Percentiles rank a stretch among this genome's conserved stretches.
phyloP scores from a whole-genome alignment of 2,888 invertebrate genomes.

The Matsumyia berberina region DNA sequence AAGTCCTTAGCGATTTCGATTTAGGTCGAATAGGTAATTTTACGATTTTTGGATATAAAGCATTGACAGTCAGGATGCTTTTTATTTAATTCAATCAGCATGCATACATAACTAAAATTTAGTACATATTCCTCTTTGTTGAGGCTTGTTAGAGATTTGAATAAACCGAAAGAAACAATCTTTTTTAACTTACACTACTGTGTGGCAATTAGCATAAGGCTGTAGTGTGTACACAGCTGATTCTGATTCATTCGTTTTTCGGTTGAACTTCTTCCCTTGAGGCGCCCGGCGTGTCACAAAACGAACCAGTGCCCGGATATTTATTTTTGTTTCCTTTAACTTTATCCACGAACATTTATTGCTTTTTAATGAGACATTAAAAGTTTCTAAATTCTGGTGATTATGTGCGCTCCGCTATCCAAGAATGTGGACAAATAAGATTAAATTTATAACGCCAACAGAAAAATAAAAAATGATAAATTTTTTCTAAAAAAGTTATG shows the following conservation, averaged over 20 bases:
- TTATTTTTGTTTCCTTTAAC: conserved; percentile 44
- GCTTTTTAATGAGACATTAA: conserved; percentile 68
- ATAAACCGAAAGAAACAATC: conserved; percentile 4
- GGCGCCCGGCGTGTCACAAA: conserved; percentile 18
- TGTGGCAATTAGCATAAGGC: conserved; percentile 10
- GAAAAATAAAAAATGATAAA: conserved; percentile 19
- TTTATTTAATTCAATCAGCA: not conserved
- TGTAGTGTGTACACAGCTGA: conserved; percentile 38
- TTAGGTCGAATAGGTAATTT: too few species aligned
- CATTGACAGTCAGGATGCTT: not conserved
- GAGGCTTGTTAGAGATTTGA: not conserved
- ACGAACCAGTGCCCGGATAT: conserved; percentile 40
- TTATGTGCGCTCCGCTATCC: conserved; percentile 11
- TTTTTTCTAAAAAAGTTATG: conserved; percentile 36
- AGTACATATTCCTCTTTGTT: too few species aligned
- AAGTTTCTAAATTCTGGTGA: conserved; percentile 35
- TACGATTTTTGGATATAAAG: too few species aligned
- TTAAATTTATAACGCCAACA: conserved; percentile 40
- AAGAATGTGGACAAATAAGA: conserved; percentile 23
- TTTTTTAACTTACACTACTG: conserved; percentile 15
- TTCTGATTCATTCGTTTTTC: conserved; percentile 12
- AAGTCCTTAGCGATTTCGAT: not conserved
- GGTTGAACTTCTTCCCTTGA: conserved; percentile 32
- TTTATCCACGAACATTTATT: conserved; percentile 62
- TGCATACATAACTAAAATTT: too few species aligned